Conservation (phyloP, 2,797 vertebrate genomes). For the Leucoraja ocellata region DNA sequence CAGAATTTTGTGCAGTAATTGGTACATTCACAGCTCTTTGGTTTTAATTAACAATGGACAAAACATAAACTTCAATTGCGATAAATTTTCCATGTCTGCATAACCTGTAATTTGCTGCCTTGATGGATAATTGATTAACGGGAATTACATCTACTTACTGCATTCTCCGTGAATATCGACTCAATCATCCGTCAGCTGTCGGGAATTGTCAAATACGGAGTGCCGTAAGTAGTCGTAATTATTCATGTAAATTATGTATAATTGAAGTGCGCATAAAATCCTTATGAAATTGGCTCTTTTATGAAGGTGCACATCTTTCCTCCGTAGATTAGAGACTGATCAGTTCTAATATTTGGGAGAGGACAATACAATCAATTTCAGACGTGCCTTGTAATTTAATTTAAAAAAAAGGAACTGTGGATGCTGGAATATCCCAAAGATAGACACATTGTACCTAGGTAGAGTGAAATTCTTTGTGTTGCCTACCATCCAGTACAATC, state of each 20-base stretch:
- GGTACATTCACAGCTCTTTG: background rate
- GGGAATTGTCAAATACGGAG: background rate
- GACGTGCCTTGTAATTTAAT: background rate
- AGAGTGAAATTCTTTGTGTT: no score
- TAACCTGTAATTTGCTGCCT: constrained; percentile 21
- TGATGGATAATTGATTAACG: constrained; percentile 12
- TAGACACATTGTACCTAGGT: no score
- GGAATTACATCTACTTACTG: constrained; percentile 7
- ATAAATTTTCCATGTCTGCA: background rate
- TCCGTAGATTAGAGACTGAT: background rate
- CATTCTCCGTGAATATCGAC: constrained; percentile 15
- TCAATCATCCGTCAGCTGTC: constrained; percentile 17
- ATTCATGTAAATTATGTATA: background rate
- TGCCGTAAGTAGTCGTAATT: background rate
- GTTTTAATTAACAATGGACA: background rate
- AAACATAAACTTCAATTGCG: background rate
- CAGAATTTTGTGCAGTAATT: background rate
- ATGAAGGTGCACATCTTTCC: background rate
- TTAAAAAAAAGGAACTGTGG: no score
- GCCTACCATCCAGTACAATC: no score
- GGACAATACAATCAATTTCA: background rate
- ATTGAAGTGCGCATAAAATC: background rate
- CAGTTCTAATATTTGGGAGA: background rate
- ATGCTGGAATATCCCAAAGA: no score
- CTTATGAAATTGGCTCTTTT: constrained; percentile 6